phyloP scores from a whole-genome alignment of 1,140 invertebrate species.

The Lethrus apterus region DNA sequence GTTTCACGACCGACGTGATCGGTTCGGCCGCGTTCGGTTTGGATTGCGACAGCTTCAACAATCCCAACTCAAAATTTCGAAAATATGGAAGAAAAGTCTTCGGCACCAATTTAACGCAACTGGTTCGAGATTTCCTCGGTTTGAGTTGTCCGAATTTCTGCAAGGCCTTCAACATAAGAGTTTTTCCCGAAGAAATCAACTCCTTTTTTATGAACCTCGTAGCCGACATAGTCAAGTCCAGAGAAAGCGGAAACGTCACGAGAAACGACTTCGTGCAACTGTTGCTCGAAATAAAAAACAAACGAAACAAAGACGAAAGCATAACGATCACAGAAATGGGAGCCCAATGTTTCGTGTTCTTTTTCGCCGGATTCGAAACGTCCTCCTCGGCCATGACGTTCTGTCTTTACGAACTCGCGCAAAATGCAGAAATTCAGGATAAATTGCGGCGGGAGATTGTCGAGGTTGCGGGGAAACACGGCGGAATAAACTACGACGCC shows the following conservation, averaged over 20 bases:
- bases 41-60: constrained; percentile 41
- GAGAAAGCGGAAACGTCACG: constrained; percentile 40
- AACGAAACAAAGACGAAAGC: constrained; percentile 21
- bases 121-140: background rate
- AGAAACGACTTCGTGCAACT: constrained; percentile 49
- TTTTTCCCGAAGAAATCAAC: background rate
- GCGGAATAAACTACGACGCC: constrained; percentile 48
- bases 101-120: background rate
- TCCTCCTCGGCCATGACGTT: constrained; percentile 42
- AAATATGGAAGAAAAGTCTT: constrained; percentile 7
- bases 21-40: constrained; percentile 47
- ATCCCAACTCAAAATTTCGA: constrained; percentile 39
- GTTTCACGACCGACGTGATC: constrained; percentile 35
- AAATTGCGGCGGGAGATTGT: constrained; percentile 44
- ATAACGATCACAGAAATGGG: constrained; percentile 15
- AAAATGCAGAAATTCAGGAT: constrained; percentile 43
- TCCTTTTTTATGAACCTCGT: background rate
- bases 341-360: constrained; percentile 26
- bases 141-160: background rate
- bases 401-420: constrained; percentile 44
- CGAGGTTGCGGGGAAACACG: constrained; percentile 40
- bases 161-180: background rate
- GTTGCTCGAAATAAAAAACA: constrained; percentile 45
- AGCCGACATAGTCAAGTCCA: constrained; percentile 41
- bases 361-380: constrained; percentile 46